phyloP scores from a whole-genome alignment of 2,888 invertebrate species.

The Bombyx huttoni region DNA sequence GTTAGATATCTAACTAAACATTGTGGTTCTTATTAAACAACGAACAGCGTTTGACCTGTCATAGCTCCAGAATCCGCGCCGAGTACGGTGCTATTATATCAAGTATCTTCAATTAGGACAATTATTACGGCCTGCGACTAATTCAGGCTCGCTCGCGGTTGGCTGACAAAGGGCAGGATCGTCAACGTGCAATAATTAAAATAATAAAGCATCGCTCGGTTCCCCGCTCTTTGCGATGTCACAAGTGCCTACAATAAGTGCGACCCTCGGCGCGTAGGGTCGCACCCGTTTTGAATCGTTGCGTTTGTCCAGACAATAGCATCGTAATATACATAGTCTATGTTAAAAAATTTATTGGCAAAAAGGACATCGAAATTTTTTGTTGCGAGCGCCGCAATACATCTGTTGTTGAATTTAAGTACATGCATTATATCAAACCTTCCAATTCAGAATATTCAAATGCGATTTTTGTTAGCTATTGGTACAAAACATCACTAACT shows the following conservation, averaged over 20 bases:
- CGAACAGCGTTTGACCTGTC: background rate
- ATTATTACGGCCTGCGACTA: conserved; percentile 35
- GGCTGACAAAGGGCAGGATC: conserved; percentile 53
- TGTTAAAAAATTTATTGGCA: too few species aligned
- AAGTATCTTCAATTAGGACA: conserved; percentile 49
- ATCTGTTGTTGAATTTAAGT: too few species aligned
- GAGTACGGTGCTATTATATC: conserved; percentile 11
- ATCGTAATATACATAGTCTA: too few species aligned
- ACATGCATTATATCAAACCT: too few species aligned
- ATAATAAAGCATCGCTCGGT: conserved; percentile 61
- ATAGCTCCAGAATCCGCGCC: background rate
- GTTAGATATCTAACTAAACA: too few species aligned
- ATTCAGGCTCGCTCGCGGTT: conserved; percentile 36
- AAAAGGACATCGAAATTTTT: too few species aligned
- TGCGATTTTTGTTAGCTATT: too few species aligned
- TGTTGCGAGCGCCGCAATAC: too few species aligned
- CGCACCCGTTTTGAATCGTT: conserved; percentile 4
- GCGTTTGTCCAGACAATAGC: background rate
- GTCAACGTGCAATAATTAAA: conserved; percentile 67
- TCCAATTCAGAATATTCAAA: too few species aligned
- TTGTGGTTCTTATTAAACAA: background rate
- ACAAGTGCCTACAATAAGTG: conserved; percentile 67
- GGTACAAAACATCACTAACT: too few species aligned
- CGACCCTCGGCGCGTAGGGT: conserved; percentile 36
- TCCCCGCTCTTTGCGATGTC: conserved; percentile 57